These are phyloP conservation scores for Chrysocyon brachyurus DNA, from an alignment of 2,797 vertebrate genomes.

Conservation along the genomic window DNA sequence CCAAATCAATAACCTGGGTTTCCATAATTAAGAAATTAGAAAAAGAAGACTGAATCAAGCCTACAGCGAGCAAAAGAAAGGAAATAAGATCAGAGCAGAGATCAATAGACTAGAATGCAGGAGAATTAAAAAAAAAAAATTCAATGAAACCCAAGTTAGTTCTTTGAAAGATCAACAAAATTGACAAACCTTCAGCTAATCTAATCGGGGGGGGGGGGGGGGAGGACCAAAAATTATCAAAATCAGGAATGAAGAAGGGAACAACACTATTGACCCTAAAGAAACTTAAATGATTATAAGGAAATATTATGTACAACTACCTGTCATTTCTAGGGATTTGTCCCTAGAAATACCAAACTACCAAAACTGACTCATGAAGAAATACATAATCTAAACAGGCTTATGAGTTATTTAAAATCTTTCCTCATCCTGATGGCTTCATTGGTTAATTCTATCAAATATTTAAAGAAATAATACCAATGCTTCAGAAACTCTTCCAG, in stretches of 20 bases:
- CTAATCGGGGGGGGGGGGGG: neutral
- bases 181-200: neutral
- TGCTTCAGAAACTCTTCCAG: neutral
- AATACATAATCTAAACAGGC: conserved; percentile 23
- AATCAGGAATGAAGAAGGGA: neutral
- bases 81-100: neutral
- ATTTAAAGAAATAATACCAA: conserved; percentile 54
- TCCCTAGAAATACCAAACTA: neutral
- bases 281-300: neutral
- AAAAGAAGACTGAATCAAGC: neutral
- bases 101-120: neutral
- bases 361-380: neutral
- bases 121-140: neutral
- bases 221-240: neutral
- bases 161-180: conserved; percentile 44
- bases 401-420: conserved; percentile 15
- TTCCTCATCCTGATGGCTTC: neutral
- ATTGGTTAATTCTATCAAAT: conserved; percentile 19
- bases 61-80: neutral
- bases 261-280: neutral
- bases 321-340: neutral
- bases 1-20: conserved; percentile 13
- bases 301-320: neutral
- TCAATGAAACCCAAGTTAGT: neutral
- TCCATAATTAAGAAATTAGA: conserved; percentile 33